Percentiles rank a stretch among this genome's conserved stretches.
Conservation (phyloP, 1,140 invertebrate genomes). For the Archivesica marissinica region DNA sequence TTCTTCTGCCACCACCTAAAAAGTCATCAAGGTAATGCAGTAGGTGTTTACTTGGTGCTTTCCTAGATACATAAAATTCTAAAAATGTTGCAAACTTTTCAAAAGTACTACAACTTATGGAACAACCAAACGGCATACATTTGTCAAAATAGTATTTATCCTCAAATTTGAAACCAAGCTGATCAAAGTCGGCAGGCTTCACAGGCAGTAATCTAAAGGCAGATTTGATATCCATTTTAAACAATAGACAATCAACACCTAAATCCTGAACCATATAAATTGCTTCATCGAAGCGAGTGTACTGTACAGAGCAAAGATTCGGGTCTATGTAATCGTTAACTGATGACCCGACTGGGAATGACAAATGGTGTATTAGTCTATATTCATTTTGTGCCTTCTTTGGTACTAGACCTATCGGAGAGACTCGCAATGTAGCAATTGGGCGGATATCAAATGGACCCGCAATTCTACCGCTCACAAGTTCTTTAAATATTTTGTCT, state of each 20-base stretch:
- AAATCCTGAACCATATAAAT: constrained; percentile 59
- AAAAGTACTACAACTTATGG: constrained; percentile 22
- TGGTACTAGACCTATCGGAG: constrained; percentile 33
- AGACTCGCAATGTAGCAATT: constrained; percentile 8
- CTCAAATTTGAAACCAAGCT: constrained; percentile 36
- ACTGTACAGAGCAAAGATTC: constrained; percentile 53
- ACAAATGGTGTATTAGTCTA: constrained; percentile 54
- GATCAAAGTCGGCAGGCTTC: neutral
- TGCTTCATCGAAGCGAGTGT: constrained; percentile 61
- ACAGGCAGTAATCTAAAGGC: too few species aligned
- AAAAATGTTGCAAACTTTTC: constrained; percentile 17
- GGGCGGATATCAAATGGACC: constrained; percentile 15
- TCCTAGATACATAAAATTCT: constrained; percentile 5
- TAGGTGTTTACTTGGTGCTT: neutral
- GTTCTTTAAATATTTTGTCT: constrained; percentile 44
- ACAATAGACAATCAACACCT: too few species aligned
- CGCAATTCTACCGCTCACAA: neutral
- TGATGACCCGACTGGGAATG: constrained; percentile 24
- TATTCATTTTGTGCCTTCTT: constrained; percentile 9
- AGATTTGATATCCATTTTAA: constrained; percentile 56
- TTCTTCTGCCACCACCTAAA: neutral
- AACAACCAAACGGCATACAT: constrained; percentile 37
- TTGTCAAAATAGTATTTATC: constrained; percentile 23
- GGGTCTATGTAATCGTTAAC: constrained; percentile 66
- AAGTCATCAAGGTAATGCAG: constrained; percentile 52